Evolutionary conservation across 2,113 vertebrate species (phyloP).

Genomic region (Columba livia): DNA sequence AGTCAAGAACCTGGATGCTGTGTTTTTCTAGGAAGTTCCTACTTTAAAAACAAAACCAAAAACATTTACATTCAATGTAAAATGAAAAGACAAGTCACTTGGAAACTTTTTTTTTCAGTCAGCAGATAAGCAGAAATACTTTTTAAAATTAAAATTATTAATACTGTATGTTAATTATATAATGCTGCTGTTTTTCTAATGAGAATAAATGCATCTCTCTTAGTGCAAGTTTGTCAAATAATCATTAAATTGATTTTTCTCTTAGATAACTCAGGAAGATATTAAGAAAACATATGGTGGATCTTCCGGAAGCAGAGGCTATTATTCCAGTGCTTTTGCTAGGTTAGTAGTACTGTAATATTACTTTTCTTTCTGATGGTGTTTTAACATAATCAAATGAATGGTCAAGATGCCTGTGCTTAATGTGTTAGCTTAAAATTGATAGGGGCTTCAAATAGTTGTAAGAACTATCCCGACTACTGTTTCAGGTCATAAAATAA

Average conservation of each 20-base stretch:
- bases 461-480: background rate
- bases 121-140: background rate
- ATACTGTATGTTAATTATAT: background rate
- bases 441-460: background rate
- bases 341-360: slow-evolving; percentile 78
- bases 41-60: background rate
- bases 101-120: background rate
- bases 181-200: background rate
- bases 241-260: background rate
- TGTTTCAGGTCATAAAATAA: background rate
- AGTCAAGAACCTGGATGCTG: background rate
- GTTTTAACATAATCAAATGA: background rate
- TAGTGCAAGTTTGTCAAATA: background rate
- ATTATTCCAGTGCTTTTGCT: slow-evolving; percentile 98
- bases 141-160: background rate
- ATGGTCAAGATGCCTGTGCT: background rate
- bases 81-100: background rate
- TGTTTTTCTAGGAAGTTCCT: background rate
- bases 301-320: slow-evolving; percentile 95
- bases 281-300: slow-evolving; percentile 98
- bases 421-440: background rate
- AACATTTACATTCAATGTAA: background rate
- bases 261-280: slow-evolving; percentile 96
- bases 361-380: background rate
- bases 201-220: background rate